Evolutionary conservation across 2,797 vertebrate genomes (phyloP), one percentile per base, ranked within the genome.

Genomic region (Semaprochilodus insignis): DNA sequence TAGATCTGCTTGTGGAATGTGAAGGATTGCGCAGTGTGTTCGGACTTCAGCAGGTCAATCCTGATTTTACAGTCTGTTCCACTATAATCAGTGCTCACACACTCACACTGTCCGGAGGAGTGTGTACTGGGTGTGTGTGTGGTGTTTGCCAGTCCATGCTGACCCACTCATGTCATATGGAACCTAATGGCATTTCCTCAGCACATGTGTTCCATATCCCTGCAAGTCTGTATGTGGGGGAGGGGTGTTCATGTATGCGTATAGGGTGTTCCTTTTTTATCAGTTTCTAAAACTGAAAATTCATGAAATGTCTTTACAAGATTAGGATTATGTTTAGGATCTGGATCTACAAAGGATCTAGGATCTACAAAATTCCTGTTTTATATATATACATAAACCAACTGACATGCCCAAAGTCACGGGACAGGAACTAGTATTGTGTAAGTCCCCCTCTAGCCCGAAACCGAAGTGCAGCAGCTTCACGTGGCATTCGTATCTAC

Each of bases 231-330:
- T 55, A 27, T 75, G 36, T 62, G 36, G 55, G 25, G 52, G 59
- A 55, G 69, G 19, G 55, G 36, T 31, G 54, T 84, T 19, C 84
- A 72, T 77, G 66, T 74, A 67, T 71, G 63, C 36, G 40, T 86
- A 13, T 48, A 13, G 44, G 67, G 54, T 66, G 14, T 14, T 16
- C 10, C 15, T 17, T 54, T 54, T 54, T 48, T 7, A 2, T 2
- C 11, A 13, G 2, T 5, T 19, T 54, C 31, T 31, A 31, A 31
- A 31, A 31, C 31, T 31, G 31, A 31, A 31, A 31, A 31, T 3
- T 31, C 31, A 31, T 31, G 31, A 3, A 31, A 1, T 31, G 31
- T 31, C 31, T 31, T 31, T 31, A 31, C 51, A 52, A 52, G 51
- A 52, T 40, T 40, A 6, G 5, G 8, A 8, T 40, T 40, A 40